phyloP scores from a whole-genome alignment of 2,797 vertebrate species.

The Lates japonicus region DNA sequence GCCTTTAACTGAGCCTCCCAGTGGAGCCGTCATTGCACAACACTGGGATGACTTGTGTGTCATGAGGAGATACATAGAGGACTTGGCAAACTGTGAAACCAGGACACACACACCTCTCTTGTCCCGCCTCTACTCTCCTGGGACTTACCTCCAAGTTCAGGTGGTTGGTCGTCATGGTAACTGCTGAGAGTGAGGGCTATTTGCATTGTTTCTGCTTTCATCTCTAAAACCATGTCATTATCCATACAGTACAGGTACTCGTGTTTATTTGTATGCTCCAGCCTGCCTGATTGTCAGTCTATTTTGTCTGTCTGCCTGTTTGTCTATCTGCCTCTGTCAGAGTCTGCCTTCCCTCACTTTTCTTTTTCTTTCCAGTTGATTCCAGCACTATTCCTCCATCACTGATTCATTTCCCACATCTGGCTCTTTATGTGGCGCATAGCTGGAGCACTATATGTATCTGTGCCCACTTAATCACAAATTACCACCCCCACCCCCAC shows the following conservation, averaged over 20 bases:
- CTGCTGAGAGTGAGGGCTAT: constrained; percentile 78
- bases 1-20: constrained; percentile 42
- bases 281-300: constrained; percentile 63
- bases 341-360: constrained; percentile 30
- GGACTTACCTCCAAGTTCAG: constrained; percentile 86
- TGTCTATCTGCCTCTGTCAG: constrained; percentile 47
- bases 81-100: constrained; percentile 71
- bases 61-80: constrained; percentile 50
- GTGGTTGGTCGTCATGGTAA: constrained; percentile 87
- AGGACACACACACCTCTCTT: constrained; percentile 73
- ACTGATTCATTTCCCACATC: constrained; percentile 53
- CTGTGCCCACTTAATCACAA: constrained; percentile 49
- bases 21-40: constrained; percentile 23
- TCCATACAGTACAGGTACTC: constrained; percentile 72
- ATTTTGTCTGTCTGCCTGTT: constrained; percentile 52
- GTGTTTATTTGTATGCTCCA: constrained; percentile 65
- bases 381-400: constrained; percentile 45
- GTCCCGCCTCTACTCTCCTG: constrained; percentile 79
- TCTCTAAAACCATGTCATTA: constrained; percentile 78
- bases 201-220: constrained; percentile 85
- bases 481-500: constrained; percentile 13
- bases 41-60: constrained; percentile 39
- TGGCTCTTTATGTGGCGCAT: constrained; percentile 53
- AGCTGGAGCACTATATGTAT: constrained; percentile 53
- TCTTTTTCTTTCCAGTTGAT: constrained; percentile 33